A percentile compares a stretch with the other conserved stretches of the same genome.
Conservation (phyloP, 1,140 invertebrate genomes). For the Cydia strobilella region DNA sequence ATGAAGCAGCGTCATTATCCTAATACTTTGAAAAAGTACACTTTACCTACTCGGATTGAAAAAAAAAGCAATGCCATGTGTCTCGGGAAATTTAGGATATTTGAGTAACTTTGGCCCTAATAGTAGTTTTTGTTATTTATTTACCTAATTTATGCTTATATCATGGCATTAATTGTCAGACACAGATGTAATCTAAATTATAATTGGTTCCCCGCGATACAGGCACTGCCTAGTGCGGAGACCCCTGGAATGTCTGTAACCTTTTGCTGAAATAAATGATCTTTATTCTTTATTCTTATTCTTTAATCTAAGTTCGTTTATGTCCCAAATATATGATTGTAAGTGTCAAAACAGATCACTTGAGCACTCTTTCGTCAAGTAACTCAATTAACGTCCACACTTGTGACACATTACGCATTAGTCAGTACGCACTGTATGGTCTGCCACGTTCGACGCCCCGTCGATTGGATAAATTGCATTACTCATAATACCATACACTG, state of each 20-base stretch:
- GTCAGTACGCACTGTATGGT: slow-evolving; percentile 14
- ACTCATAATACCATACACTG: slow-evolving; percentile 19
- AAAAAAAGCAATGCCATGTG: too few species aligned
- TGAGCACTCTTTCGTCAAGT: neutral
- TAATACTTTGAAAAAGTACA: too few species aligned
- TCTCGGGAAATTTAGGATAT: too few species aligned
- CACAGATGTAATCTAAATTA: too few species aligned
- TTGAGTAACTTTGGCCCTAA: too few species aligned
- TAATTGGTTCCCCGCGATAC: too few species aligned
- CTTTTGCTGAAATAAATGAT: too few species aligned
- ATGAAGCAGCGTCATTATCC: neutral
- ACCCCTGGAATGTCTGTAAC: too few species aligned
- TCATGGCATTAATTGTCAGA: neutral
- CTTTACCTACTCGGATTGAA: too few species aligned
- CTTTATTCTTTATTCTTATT: too few species aligned
- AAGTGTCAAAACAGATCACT: slow-evolving; percentile 16
- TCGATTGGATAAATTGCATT: slow-evolving; percentile 27
- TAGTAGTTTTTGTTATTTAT: too few species aligned
- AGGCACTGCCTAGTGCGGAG: too few species aligned
- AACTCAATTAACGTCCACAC: slow-evolving; percentile 13
- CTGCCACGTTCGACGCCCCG: neutral
- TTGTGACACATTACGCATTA: slow-evolving; percentile 27
- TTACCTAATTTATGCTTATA: neutral
- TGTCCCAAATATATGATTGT: neutral
- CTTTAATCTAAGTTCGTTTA: neutral